Evolutionary conservation across 2,113 vertebrate species (phyloP).

Genomic region (Notothenia coriiceps): DNA sequence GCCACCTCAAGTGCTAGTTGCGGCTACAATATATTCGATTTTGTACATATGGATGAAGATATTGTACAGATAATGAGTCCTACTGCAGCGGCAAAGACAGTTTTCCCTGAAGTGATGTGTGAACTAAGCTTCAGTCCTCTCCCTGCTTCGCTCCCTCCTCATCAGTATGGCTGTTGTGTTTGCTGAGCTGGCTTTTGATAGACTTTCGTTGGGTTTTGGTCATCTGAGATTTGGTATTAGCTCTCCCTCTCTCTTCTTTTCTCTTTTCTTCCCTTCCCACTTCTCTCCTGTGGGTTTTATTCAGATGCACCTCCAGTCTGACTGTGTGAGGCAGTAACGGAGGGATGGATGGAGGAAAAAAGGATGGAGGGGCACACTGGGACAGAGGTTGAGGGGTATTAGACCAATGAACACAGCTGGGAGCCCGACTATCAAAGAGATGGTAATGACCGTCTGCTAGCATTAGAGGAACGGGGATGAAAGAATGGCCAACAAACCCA

Average conservation of each 20-base stretch:
- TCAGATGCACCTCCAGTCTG: slow-evolving; percentile 43
- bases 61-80: not conserved
- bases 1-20: not conserved
- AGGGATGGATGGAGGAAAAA: slow-evolving; percentile 14
- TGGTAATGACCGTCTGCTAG: slow-evolving; percentile 71
- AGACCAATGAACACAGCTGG: slow-evolving; percentile 64
- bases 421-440: slow-evolving; percentile 70
- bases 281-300: slow-evolving; percentile 49
- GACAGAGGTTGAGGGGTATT: slow-evolving; percentile 59
- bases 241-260: slow-evolving; percentile 17
- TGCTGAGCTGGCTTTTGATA: slow-evolving; percentile 70
- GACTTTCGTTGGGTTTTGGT: slow-evolving; percentile 62
- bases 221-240: slow-evolving; percentile 71
- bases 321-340: slow-evolving; percentile 33
- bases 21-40: not conserved
- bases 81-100: slow-evolving; percentile 19
- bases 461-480: slow-evolving; percentile 58
- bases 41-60: not conserved
- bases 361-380: slow-evolving; percentile 39
- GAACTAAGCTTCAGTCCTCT: slow-evolving; percentile 31
- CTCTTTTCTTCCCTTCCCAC: slow-evolving; percentile 1
- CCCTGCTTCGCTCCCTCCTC: slow-evolving; percentile 31
- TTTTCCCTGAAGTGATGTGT: slow-evolving; percentile 20
- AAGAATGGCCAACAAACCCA: slow-evolving; percentile 55
- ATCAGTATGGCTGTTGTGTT: slow-evolving; percentile 71